Evolutionary conservation across 1,140 invertebrate genomes (phyloP), one percentile per base, ranked within the genome.

Genomic region (Archivesica marissinica): DNA sequence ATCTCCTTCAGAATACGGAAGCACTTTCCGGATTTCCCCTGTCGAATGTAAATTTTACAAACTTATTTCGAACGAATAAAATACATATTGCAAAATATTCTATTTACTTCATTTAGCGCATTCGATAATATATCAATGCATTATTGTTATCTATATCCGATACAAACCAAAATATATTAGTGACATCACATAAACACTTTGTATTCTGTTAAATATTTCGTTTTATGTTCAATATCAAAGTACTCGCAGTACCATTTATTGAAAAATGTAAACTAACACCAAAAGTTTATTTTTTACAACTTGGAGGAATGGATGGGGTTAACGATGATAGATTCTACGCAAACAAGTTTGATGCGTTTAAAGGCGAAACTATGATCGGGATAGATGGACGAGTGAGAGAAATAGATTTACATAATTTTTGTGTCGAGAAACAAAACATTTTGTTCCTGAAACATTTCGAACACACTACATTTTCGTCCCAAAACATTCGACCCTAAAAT

Each of bases 261-360:
- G 4, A 7, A 17, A 47, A 9, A 7, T 47, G 17, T 47, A 47
- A 47, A 47, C 17, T 47, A 47, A 9, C 17, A 9, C 17, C 7
- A 47, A 47, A 47, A 47, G 7, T n/a, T n/a, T n/a, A n/a, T n/a
- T n/a, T n/a, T n/a, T n/a, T 54, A 54, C 15, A 54, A 59, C 11
- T 59, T 3, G 3, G 3, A 59, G 33, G 33, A 2, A 70, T 70
- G 66, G 66, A 39, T 20, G 33, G 6, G 23, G 6, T 70, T 6
- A 23, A 70, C 13, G 76, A 80, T 52, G 77, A 68, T 7, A 61
- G 77, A 56, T 64, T 41, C 17, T 80, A 68, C 39, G 35, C 23
- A 3, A 80, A 80, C 39, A 80, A 41, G 30, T 80, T 80, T 54
- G 33, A 50, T 41, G 61, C n/a, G n/a, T 80, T 52, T 52, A 68